Evolutionary conservation across 23 tunicate species (phyloP), one percentile per base, ranked within the genome.

Genomic region (Halocynthia roretzi): DNA sequence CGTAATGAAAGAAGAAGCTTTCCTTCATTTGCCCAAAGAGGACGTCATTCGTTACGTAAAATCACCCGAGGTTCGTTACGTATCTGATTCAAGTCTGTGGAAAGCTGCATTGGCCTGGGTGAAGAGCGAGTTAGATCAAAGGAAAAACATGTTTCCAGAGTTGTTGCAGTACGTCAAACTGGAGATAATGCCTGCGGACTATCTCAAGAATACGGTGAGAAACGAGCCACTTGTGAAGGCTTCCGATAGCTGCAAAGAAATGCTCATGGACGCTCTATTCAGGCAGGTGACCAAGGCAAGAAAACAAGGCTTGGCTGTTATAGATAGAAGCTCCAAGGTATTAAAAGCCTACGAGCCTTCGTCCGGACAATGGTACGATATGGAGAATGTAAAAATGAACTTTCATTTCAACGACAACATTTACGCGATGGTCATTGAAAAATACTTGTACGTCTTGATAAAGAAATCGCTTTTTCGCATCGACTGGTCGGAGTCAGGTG

Each of bases 281-380:
- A 11, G 70, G 19, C 70, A 65, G 31, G 70, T 65, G 0, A 20
- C 70, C 15, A 11, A 65, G 22, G 70, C 5, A 5, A 48, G 70
- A 40, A 65, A 65, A 2, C 9, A 10, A 10, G 31, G 70, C 5
- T 5, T 65, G 9, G 70, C 70, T 11, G 31, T 65, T 40, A 65
- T 65, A 9, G 70, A 65, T 15, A 40, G 70, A 10, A 65, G 70
- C 31, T 65, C 70, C n/a, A 65, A 65, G 31, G 70, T 65, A 20
- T 48, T 65, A 8, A 65, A 65, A 65, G 22, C 70, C 9, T 65
- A 65, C 31, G 70, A 65, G 2, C 70, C 70, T 11, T 20, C 5
- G 31, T 65, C 70, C 22, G 31, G 70, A 20, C 70, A 65, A 15
- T 65, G 70, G 70, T 48, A 65, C 31, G 70, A 65, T 65, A 65